Conservation (phyloP, 53 echinoderm and acorn worm species). For the Echinometra lucunter region DNA sequence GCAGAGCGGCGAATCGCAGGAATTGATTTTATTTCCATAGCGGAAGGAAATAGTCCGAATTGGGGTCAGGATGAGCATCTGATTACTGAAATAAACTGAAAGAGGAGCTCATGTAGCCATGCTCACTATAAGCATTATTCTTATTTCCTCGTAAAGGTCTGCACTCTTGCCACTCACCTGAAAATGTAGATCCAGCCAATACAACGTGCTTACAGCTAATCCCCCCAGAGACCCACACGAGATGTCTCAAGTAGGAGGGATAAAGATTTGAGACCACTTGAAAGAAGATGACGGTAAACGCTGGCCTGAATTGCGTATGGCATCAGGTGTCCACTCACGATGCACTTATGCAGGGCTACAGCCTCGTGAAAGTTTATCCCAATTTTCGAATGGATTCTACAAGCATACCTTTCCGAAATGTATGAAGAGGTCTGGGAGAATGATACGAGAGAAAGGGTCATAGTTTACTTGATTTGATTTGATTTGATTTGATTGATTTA, state of each 20-base stretch:
- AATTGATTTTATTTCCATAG: not conserved
- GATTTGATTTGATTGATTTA: too few species aligned
- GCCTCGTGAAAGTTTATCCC: not conserved
- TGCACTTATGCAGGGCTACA: not conserved
- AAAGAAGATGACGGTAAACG: not conserved
- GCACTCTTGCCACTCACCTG: not conserved
- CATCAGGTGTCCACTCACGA: not conserved
- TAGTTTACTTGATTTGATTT: too few species aligned
- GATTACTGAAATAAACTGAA: not conserved
- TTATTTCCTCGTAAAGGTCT: not conserved
- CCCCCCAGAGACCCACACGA: not conserved
- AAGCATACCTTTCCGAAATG: not conserved
- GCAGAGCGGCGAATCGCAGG: not conserved
- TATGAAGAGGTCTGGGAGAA: not conserved
- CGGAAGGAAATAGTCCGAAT: not conserved
- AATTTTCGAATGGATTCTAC: not conserved
- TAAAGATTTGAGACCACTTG: not conserved
- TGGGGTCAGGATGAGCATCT: not conserved
- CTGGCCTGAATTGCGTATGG: not conserved
- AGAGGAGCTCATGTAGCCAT: not conserved
- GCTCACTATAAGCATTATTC: not conserved
- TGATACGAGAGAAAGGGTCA: not conserved
- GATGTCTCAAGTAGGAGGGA: not conserved
- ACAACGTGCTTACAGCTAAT: not conserved
- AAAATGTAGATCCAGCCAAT: not conserved